Evolutionary conservation across 2,113 vertebrate species (phyloP).

Genomic region (Oryzias celebensis): DNA sequence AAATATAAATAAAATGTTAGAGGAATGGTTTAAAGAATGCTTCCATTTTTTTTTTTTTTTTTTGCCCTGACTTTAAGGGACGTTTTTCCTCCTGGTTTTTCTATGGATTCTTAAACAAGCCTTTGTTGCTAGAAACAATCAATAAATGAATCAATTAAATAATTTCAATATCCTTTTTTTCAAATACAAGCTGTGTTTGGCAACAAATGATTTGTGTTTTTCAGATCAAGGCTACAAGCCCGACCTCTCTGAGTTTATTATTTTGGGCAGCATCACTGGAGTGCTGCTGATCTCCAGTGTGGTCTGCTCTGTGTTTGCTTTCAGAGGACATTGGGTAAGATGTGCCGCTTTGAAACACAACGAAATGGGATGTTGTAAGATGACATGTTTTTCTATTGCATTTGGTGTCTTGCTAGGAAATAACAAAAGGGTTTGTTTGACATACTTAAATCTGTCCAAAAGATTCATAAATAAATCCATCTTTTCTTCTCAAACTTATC

Average conservation of each 20-base stretch:
- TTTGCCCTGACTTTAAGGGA: too few species aligned
- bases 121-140: too few species aligned
- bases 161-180: neutral
- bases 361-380: constrained; percentile 3
- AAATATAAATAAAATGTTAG: too few species aligned
- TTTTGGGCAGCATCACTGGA: constrained; percentile 12
- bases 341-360: neutral
- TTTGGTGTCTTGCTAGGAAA: neutral
- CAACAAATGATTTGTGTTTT: constrained; percentile 26
- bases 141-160: neutral
- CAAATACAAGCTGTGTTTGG: neutral
- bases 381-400: neutral
- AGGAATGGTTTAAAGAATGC: too few species aligned
- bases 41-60: too few species aligned
- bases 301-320: constrained; percentile 59
- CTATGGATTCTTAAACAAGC: too few species aligned
- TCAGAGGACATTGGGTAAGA: constrained; percentile 70
- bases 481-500: too few species aligned
- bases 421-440: neutral
- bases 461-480: too few species aligned
- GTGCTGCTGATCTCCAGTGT: constrained; percentile 69
- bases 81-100: too few species aligned
- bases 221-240: constrained; percentile 54
- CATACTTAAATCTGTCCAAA: too few species aligned
- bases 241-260: accelerated